phyloP scores from a whole-genome alignment of 2,888 invertebrate species.

The Machimus atricapillus region DNA sequence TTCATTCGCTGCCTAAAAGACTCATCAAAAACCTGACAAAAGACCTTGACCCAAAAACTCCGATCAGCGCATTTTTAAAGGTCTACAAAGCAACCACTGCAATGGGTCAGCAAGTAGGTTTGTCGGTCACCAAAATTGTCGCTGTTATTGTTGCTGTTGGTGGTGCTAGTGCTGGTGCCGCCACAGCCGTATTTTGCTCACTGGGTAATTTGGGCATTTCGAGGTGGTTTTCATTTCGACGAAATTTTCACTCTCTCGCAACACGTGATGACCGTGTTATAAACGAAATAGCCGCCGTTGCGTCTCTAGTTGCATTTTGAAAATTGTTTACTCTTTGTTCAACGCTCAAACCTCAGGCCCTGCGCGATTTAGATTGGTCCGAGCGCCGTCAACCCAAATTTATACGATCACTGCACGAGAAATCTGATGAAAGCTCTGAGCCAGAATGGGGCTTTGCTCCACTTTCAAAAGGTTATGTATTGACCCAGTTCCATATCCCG shows the following conservation, averaged over 20 bases:
- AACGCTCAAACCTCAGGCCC: not conserved
- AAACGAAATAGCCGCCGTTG: not conserved
- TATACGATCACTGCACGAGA: not conserved
- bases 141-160: not conserved
- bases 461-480: not conserved
- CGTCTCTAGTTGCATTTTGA: not conserved
- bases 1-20: not conserved
- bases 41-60: constrained; percentile 46
- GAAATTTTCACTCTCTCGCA: constrained; percentile 1
- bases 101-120: constrained; percentile 46
- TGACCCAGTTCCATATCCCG: not conserved
- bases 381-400: not conserved
- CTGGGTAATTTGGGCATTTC: not conserved
- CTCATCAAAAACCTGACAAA: constrained; percentile 32
- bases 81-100: constrained; percentile 25
- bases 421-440: not conserved
- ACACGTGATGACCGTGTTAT: not conserved
- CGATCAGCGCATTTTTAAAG: constrained; percentile 38
- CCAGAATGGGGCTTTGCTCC: not conserved
- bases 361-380: not conserved
- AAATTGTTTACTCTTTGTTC: not conserved
- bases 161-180: not conserved
- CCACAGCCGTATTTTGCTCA: not conserved
- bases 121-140: constrained; percentile 42
- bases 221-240: constrained; percentile 11